A percentile compares a stretch with the other conserved stretches of the same genome.
phyloP scores from a whole-genome alignment of 2,888 invertebrate species.

The Drosophila fulvimacula region DNA sequence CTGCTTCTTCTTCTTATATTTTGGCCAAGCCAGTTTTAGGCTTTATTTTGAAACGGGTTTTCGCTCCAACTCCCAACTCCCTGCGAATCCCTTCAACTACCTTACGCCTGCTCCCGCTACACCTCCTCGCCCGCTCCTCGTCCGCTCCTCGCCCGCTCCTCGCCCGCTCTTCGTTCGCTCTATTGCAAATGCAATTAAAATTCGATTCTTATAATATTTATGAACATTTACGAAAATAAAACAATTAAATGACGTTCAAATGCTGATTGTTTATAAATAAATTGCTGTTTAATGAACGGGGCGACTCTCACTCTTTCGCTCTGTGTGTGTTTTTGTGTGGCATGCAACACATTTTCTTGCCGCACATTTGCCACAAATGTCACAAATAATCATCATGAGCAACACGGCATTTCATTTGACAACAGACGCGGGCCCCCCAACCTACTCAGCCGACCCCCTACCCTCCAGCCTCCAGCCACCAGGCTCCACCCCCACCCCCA shows the following conservation, averaged over 20 bases:
- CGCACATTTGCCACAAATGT: conserved; percentile 80
- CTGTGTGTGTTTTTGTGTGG: not conserved
- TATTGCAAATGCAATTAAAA: conserved; percentile 67
- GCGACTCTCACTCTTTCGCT: not conserved
- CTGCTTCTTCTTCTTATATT: conserved; percentile 34
- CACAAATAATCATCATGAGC: conserved; percentile 78
- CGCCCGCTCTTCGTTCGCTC: not conserved
- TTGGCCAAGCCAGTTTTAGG: conserved; percentile 58
- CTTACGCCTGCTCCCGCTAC: not conserved
- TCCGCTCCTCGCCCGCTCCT: too few species aligned
- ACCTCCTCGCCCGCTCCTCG: rapidly evolving
- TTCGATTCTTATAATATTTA: conserved; percentile 62
- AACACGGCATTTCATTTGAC: conserved; percentile 77
- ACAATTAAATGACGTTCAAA: conserved; percentile 69
- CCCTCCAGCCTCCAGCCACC: too few species aligned
- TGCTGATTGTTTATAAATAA: conserved; percentile 73
- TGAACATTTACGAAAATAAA: conserved; percentile 53
- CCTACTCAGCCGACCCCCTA: not conserved
- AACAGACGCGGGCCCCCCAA: conserved; percentile 51
- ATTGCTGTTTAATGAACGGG: conserved; percentile 4
- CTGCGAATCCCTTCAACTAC: conserved; percentile 4
- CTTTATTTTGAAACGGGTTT: conserved; percentile 41
- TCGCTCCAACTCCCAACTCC: not conserved
- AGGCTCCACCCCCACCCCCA: not conserved
- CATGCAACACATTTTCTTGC: conserved; percentile 39